A percentile compares a stretch with the other conserved stretches of the same genome.
These are phyloP conservation scores for Mantis religiosa DNA, from an alignment of 2,888 invertebrate genomes.

Conservation along the genomic window DNA sequence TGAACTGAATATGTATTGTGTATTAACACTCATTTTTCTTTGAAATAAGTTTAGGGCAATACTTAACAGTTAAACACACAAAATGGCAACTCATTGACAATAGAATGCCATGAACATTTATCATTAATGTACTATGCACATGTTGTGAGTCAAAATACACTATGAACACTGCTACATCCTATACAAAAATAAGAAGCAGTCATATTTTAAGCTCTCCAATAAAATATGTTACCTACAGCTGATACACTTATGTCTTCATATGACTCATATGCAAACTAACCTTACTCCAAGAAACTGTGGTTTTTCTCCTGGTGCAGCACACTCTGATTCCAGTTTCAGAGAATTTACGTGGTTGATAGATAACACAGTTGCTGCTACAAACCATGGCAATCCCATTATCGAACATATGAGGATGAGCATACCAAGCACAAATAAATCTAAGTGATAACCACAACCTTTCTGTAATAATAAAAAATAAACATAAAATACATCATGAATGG, in stretches of 20 bases:
- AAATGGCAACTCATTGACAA: too few species aligned
- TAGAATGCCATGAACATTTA: too few species aligned
- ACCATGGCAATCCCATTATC: slow-evolving; percentile 91
- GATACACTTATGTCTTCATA: neutral
- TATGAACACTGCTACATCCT: too few species aligned
- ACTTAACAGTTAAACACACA: too few species aligned
- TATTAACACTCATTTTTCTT: too few species aligned
- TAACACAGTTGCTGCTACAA: slow-evolving; percentile 94
- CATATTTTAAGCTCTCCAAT: too few species aligned
- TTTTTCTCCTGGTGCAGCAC: slow-evolving; percentile 95
- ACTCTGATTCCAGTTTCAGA: slow-evolving; percentile 89
- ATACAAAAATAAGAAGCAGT: too few species aligned
- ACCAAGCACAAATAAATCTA: slow-evolving; percentile 87
- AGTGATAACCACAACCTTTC: slow-evolving; percentile 95
- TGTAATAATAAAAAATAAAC: slow-evolving; percentile 38
- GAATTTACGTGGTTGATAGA: slow-evolving; percentile 98
- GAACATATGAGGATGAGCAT: slow-evolving; percentile 87
- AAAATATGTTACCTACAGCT: neutral
- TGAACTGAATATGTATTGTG: too few species aligned
- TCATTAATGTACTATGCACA: too few species aligned
- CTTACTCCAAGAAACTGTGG: slow-evolving; percentile 91
- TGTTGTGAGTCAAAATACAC: too few species aligned
- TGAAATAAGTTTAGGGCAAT: too few species aligned
- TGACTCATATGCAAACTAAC: slow-evolving; percentile 37
- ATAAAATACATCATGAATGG: neutral